These are phyloP conservation scores for Drosophila suboccidentalis DNA, from an alignment of 2,888 invertebrate species.

Conservation along the genomic window DNA sequence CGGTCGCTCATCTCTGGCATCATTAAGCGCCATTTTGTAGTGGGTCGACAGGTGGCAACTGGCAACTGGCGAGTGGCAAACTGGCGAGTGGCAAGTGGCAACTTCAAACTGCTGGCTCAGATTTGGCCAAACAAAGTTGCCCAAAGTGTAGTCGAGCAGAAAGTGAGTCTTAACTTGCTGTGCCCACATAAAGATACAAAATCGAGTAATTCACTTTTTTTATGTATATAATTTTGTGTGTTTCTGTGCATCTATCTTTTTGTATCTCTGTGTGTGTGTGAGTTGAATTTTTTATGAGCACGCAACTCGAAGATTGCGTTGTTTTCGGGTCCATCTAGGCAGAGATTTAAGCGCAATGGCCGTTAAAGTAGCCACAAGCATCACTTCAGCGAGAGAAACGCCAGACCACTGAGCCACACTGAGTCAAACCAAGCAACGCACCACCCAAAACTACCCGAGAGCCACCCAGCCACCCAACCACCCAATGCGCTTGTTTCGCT, in stretches of 20 bases:
- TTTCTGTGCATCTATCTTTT: background rate
- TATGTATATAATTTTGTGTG: constrained; percentile 49
- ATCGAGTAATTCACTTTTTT: constrained; percentile 60
- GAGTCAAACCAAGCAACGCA: background rate
- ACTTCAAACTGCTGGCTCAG: constrained; percentile 43
- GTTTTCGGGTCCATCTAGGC: constrained; percentile 32
- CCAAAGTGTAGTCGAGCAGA: constrained; percentile 80
- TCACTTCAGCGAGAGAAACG: constrained; percentile 11
- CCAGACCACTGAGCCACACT: background rate
- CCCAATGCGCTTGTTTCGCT: constrained; percentile 55
- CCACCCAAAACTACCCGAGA: background rate
- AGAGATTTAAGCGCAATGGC: constrained; percentile 40
- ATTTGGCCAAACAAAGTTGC: constrained; percentile 58
- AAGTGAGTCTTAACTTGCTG: constrained; percentile 65
- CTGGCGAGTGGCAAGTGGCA: constrained; percentile 35
- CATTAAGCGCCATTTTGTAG: constrained; percentile 77
- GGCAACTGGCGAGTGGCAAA: constrained; percentile 27
- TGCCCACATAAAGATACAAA: constrained; percentile 44
- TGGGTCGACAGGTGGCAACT: constrained; percentile 48
- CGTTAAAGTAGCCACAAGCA: constrained; percentile 47
- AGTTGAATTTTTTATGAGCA: constrained; percentile 48
- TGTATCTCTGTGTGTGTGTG: constrained; percentile 14
- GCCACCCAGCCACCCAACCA: background rate
- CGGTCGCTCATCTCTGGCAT: constrained; percentile 80
- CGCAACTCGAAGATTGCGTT: constrained; percentile 29